Conservation (phyloP, 2,888 invertebrate species). For the Nasonovia ribisnigri region DNA sequence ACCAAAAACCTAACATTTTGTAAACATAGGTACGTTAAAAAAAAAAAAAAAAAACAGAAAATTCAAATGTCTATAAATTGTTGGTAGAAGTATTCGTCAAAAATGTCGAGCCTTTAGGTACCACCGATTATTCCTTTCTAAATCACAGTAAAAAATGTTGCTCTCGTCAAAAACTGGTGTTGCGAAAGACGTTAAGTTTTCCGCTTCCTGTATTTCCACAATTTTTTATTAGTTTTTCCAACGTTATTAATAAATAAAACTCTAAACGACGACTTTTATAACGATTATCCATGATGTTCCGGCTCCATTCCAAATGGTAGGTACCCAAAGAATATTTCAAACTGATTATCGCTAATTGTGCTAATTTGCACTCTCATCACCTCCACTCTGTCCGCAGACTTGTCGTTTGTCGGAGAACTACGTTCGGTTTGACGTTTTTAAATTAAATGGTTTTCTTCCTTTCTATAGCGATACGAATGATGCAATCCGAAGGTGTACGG, state of each 20-base stretch:
- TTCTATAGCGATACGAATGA: neutral
- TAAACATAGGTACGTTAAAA: neutral
- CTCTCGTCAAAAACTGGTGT: neutral
- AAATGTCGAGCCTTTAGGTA: neutral
- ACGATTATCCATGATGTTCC: neutral
- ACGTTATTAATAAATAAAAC: neutral
- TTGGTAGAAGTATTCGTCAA: too few relatives aligned
- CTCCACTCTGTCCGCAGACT: too few relatives aligned
- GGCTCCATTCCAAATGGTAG: neutral
- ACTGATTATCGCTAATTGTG: neutral
- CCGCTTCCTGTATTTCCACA: neutral
- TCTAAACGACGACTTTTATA: neutral
- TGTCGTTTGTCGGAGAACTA: neutral
- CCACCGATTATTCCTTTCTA: neutral
- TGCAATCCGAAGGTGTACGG: constrained; percentile 12
- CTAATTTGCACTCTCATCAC: neutral
- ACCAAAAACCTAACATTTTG: too few relatives aligned
- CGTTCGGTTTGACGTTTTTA: neutral
- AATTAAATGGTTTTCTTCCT: neutral
- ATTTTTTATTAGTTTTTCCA: neutral
- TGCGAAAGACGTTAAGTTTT: neutral
- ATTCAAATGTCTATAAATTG: neutral
- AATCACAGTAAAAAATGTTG: neutral
- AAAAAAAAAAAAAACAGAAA: too few relatives aligned
- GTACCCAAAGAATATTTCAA: neutral